These are phyloP conservation scores for Caenorhabditis japonica DNA, from an alignment of 2,888 invertebrate genomes.

Conservation along the genomic window DNA sequence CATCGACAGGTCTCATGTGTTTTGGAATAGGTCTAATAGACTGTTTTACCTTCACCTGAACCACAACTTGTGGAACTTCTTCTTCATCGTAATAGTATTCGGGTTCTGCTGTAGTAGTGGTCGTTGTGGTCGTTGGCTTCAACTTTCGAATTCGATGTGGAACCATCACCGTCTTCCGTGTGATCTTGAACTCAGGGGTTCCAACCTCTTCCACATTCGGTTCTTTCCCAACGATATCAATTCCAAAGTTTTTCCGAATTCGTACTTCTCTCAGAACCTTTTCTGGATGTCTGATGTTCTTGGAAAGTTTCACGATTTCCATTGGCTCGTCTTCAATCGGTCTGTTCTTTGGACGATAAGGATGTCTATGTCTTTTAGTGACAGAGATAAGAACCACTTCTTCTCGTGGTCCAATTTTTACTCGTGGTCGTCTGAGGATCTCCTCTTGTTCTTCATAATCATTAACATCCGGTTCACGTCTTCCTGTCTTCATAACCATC, in stretches of 20 bases:
- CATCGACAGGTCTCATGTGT: constrained; percentile 20
- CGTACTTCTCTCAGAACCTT: constrained; percentile 22
- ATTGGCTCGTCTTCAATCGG: constrained; percentile 21
- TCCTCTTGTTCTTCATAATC: constrained; percentile 35
- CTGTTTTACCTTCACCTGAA: constrained; percentile 20
- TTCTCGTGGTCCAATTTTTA: constrained; percentile 18
- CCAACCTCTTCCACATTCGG: constrained; percentile 24
- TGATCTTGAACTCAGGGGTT: constrained; percentile 26
- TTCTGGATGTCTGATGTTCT: constrained; percentile 17
- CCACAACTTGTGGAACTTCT: constrained; percentile 26
- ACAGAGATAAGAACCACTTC: constrained; percentile 33
- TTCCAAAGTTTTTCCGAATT: constrained; percentile 30
- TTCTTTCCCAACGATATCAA: constrained; percentile 14
- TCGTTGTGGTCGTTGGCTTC: constrained; percentile 43
- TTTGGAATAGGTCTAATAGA: constrained; percentile 21
- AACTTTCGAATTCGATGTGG: constrained; percentile 22
- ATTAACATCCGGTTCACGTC: constrained; percentile 19
- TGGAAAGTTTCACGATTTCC: constrained; percentile 24
- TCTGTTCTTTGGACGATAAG: constrained; percentile 4
- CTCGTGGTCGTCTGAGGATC: constrained; percentile 25
- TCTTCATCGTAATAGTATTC: constrained; percentile 50
- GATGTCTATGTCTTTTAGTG: constrained; percentile 29
- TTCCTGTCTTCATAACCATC: constrained; percentile 21
- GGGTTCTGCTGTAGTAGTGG: constrained; percentile 33
- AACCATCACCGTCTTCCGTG: constrained; percentile 20